Base-by-base conservation (phyloP, 2,888 invertebrate genomes). In the Caenorhabditis parvicauda region DNA sequence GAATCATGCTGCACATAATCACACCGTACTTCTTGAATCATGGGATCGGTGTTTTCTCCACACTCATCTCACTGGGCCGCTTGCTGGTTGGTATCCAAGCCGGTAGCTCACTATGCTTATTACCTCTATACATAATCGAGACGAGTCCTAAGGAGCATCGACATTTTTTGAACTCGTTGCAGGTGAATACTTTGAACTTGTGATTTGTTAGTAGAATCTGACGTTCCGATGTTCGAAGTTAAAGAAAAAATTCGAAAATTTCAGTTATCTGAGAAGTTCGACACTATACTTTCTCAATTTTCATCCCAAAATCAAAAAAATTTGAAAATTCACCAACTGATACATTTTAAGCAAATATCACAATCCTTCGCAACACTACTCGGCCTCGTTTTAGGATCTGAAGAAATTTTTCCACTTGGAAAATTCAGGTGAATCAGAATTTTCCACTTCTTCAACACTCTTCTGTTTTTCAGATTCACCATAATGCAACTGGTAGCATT, bases 71-170 rank as follows among this genome's bases (percentile, higher is more conserved):
- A 22, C 32, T 72, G 28, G 79, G 79, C 14, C 60, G 79, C 39
- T 64, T 79, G 25, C 49, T 79, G 47, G 68, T 77, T 28, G 79
- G 79, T 12, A 64, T 76, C 24, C 79, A 79, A 54, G 74, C 73
- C 14, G 75, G 67, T 37, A 64, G 52, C 41, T 69, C 78, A 22
- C 59, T 79, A 19, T 77, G 76, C 52, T 59, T 79, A n/a, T 63
- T 79, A 27, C 79, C 79, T 0, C 60, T 79, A 28, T 79, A 76
- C 55, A 70, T 76, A n/a, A 70, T 74, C 32, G 79, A 79, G 54
- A 68, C 74, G 17, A 70, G 70, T 22, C 71, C 74, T 6, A 51
- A 58, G 12, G 43, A 59, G n/a, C 59, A 70, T 45, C 47, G 76
- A 24, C 63, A 72, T 3, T 74, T 79, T 28, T 55, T 79, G 28